Conservation (phyloP, 2,888 invertebrate genomes). For the Cabera pusaria region DNA sequence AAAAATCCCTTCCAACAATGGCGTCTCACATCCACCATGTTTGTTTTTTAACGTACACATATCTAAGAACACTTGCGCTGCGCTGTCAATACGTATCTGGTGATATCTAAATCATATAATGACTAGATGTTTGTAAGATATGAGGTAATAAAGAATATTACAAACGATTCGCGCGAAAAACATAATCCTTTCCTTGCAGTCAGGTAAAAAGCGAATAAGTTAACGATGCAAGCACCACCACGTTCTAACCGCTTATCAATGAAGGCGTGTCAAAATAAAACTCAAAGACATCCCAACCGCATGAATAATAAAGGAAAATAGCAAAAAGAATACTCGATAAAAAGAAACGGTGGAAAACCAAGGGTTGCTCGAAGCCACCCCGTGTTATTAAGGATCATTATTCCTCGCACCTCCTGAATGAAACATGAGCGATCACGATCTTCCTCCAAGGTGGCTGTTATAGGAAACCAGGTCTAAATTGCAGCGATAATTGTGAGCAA, state of each 20-base stretch:
- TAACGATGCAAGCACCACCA: no score
- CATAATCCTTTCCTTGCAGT: no score
- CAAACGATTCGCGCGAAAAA: no score
- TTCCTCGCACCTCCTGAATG: constrained; percentile 60
- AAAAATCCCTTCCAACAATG: no score
- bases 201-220: no score
- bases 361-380: constrained; percentile 25
- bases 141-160: no score
- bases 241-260: constrained; percentile 26
- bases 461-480: constrained; percentile 58
- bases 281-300: constrained; percentile 38
- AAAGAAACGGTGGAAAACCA: constrained; percentile 27
- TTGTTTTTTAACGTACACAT: no score
- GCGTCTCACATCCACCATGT: no score
- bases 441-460: constrained; percentile 55
- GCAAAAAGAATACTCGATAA: constrained; percentile 28
- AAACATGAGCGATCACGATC: constrained; percentile 69
- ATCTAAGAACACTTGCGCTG: no score
- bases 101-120: no score
- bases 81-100: no score
- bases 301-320: constrained; percentile 38
- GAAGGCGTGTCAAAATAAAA: constrained; percentile 42
- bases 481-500: constrained; percentile 51
- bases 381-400: constrained; percentile 60
- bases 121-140: no score